Evolutionary conservation across 1,140 invertebrate genomes (phyloP).

Genomic region (Zeugodacus cucurbitae): DNA sequence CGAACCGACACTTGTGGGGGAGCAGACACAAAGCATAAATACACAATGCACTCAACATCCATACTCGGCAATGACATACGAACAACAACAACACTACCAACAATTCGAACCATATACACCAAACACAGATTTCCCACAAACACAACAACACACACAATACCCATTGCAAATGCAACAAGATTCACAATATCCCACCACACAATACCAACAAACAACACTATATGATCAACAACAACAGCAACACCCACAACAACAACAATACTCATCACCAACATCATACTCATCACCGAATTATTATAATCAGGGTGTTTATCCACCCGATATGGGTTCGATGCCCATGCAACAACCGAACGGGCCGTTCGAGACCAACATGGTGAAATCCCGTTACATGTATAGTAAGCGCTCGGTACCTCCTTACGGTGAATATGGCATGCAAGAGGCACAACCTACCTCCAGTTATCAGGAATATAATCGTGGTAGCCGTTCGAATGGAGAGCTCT

Average conservation of each 20-base stretch:
- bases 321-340: too few species aligned
- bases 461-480: background rate
- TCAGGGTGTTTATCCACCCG: background rate
- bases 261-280: background rate
- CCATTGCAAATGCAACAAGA: background rate
- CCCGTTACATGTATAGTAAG: background rate
- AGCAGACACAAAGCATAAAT: background rate
- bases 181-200: background rate
- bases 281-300: background rate
- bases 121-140: background rate
- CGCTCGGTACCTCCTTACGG: background rate
- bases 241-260: background rate
- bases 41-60: background rate
- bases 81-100: slow-evolving; percentile 24
- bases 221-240: background rate
- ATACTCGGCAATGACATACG: background rate
- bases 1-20: background rate
- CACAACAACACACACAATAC: background rate
- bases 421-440: background rate
- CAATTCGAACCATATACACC: background rate
- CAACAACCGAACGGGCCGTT: background rate
- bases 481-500: background rate
- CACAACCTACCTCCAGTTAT: background rate
- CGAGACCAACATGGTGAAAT: background rate
- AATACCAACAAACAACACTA: background rate